phyloP scores from a whole-genome alignment of 2,888 invertebrate species.

The Drosophila merina region DNA sequence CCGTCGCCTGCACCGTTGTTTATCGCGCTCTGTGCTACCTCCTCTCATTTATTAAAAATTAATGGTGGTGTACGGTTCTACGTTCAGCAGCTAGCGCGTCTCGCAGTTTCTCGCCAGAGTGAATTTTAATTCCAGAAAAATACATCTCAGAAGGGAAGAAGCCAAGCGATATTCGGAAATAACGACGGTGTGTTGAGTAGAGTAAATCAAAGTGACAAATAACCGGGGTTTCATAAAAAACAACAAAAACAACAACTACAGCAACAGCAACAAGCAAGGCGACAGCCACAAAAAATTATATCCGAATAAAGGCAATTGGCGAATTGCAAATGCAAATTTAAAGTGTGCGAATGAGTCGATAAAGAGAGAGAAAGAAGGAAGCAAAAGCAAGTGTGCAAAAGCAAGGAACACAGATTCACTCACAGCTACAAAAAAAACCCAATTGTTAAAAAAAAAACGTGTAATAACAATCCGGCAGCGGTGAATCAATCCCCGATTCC shows the following conservation, averaged over 20 bases:
- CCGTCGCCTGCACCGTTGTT: conserved; percentile 16
- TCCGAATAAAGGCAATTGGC: conserved; percentile 21
- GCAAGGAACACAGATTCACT: conserved; percentile 52
- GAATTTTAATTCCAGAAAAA: conserved; percentile 10
- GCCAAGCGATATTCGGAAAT: conserved; percentile 6
- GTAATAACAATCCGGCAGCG: conserved; percentile 44
- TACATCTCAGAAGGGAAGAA: conserved; percentile 22
- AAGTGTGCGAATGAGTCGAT: conserved; percentile 37
- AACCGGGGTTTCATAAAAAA: conserved; percentile 14
- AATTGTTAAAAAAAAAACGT: conserved; percentile 22
- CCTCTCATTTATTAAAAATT: conserved; percentile 79
- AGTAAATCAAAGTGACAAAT: conserved; percentile 14
- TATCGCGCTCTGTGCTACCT: conserved; percentile 2
- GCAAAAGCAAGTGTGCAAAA: conserved; percentile 52
- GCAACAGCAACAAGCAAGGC: not conserved
- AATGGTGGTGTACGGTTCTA: conserved; percentile 80
- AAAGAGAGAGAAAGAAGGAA: conserved; percentile 20
- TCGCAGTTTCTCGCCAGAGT: conserved; percentile 48
- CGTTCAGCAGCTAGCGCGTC: conserved; percentile 42
- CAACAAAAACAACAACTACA: not conserved
- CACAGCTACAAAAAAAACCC: conserved; percentile 33
- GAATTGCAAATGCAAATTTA: conserved; percentile 45
- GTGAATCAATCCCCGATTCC: conserved; percentile 26
- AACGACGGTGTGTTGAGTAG: conserved; percentile 4
- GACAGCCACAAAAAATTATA: conserved; percentile 9